A percentile compares a stretch with the other conserved stretches of the same genome.
Conservation (phyloP, 2,113 vertebrate genomes). For the Callopanchax toddi region DNA sequence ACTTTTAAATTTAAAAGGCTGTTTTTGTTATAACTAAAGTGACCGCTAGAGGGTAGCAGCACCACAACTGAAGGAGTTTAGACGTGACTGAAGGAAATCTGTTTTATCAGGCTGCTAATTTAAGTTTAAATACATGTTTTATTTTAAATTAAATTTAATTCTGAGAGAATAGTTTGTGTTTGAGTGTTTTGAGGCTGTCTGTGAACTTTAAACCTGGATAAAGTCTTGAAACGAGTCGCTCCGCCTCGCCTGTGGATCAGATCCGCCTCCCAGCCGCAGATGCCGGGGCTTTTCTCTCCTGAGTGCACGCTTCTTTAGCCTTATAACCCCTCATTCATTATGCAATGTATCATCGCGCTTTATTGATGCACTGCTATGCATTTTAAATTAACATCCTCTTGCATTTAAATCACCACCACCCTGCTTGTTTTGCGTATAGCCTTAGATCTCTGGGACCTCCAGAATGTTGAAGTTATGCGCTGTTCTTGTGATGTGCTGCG, state of each 20-base stretch:
- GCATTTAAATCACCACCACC: slow-evolving; percentile 22
- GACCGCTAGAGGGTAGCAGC: slow-evolving; percentile 45
- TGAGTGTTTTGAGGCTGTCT: too few relatives aligned
- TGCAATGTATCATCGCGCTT: slow-evolving; percentile 13
- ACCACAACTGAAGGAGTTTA: background rate
- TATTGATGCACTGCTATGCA: background rate
- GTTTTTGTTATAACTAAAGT: background rate
- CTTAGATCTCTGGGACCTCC: slow-evolving; percentile 4
- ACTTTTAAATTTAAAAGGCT: slow-evolving; percentile 1
- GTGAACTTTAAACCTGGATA: background rate
- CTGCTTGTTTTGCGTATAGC: slow-evolving; percentile 17
- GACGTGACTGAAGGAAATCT: background rate
- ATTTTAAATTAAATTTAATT: background rate
- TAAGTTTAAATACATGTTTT: background rate
- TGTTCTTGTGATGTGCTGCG: slow-evolving; percentile 50
- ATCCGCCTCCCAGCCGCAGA: slow-evolving; percentile 57
- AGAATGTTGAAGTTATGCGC: slow-evolving; percentile 57
- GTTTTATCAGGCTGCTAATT: background rate
- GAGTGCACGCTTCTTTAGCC: background rate
- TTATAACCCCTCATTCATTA: slow-evolving; percentile 1
- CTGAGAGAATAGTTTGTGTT: background rate
- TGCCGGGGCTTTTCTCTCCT: slow-evolving; percentile 31
- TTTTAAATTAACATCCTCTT: slow-evolving; percentile 24
- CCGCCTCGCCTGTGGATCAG: slow-evolving; percentile 40
- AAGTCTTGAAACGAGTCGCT: background rate